Base-by-base conservation (phyloP, 2,888 invertebrate species). In the Brachylomia viminalis region DNA sequence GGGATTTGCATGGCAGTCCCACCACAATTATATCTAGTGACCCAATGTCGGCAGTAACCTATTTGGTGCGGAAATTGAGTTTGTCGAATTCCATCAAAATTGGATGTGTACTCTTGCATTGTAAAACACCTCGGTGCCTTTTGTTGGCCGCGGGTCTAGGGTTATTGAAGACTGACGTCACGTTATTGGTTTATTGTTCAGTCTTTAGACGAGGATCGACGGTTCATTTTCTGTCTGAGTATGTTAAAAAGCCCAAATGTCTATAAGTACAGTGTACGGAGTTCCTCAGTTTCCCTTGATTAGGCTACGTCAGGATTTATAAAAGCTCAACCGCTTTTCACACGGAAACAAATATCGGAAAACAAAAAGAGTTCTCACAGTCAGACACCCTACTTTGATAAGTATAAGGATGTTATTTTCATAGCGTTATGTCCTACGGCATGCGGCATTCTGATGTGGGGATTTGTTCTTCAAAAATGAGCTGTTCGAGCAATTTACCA, bases 41-140 rank as follows among this genome's bases (percentile, higher is more conserved):
- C 96, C 95, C 92, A 96, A 91, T 95, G 93, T 90, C 91, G 88
- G 87, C 89, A 89, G 92, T 93, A 95, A 94, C 94, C 95, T 92
- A 95, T 96, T 95, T 93, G 93, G 90, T 89, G 87, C 90, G 72
- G 92, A 94, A 95, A 96, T 96, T 95, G 96, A 96, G 96, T 96
- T 96, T 92, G 93, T 91, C 93, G 92, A 96, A 96, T 96, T 96
- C 93, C 95, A 96, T 96, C 96, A 96, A 93, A 95, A 94, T 93
- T 90, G 91, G 92, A 91, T 89, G 92, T 86, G 80, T 92, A 89
- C 91, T 91, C 92, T 94, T 95, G 96, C 96, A 96, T 96, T 96
- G 95, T 96, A 95, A 95, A 87, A 81, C 38, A 83, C 71, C 85
- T 84, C 85, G 15, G 83, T 81, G 83, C 77, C 85, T 69, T 30